Percentiles rank a stretch among this genome's conserved stretches.
Evolutionary conservation across 2,797 vertebrate species (phyloP).

Genomic region (Myotis planiceps): DNA sequence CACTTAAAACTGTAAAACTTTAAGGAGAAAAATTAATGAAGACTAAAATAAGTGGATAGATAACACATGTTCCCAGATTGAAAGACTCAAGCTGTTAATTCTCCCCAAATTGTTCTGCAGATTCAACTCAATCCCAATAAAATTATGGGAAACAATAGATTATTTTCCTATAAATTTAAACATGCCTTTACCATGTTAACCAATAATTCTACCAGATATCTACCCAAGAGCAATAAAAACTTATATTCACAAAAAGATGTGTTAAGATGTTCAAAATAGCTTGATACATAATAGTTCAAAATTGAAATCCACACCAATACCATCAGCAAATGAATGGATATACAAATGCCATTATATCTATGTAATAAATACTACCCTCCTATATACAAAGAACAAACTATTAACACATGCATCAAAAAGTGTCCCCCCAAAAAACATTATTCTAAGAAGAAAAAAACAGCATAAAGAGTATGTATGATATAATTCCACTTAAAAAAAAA

Average conservation of each 20-base stretch:
- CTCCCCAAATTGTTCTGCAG: background rate
- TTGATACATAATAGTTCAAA: background rate
- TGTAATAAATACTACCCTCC: background rate
- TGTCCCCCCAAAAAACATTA: background rate
- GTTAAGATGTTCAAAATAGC: background rate
- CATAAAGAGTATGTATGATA: background rate
- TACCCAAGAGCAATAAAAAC: background rate
- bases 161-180: background rate
- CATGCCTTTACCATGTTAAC: background rate
- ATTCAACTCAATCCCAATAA: background rate
- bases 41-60: background rate
- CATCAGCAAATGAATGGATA: background rate
- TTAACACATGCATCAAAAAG: background rate
- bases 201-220: background rate
- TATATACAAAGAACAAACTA: background rate
- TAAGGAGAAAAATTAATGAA: slow-evolving; percentile 21
- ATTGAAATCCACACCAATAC: background rate
- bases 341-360: background rate
- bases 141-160: background rate
- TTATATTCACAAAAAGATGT: background rate
- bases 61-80: background rate
- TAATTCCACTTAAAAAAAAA: background rate
- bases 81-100: background rate
- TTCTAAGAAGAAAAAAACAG: background rate
- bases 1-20: background rate